Percentiles rank a stretch among this genome's conserved stretches.
These are phyloP conservation scores for Noctua janthe DNA, from an alignment of 2,888 invertebrate genomes.

Conservation along the genomic window DNA sequence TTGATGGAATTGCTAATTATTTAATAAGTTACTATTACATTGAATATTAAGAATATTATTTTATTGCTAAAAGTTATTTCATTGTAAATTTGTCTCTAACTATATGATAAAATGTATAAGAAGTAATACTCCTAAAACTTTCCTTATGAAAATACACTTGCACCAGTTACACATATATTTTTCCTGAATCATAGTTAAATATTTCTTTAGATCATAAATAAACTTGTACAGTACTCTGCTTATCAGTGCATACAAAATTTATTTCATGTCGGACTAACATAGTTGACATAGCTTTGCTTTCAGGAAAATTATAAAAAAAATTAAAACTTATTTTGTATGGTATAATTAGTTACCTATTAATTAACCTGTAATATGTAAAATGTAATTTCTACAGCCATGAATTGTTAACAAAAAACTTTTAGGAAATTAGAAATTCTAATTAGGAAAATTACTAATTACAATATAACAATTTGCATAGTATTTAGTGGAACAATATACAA, in stretches of 20 bases:
- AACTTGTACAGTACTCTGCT: conserved; percentile 17
- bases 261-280: conserved; percentile 6
- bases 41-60: no score
- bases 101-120: not conserved
- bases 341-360: not conserved
- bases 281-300: conserved; percentile 10
- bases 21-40: not conserved
- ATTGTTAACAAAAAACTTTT: not conserved
- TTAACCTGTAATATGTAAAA: conserved; percentile 1
- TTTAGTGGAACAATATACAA: no score
- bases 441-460: not conserved
- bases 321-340: not conserved
- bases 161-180: not conserved
- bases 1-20: not conserved
- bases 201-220: not conserved
- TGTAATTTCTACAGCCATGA: not conserved
- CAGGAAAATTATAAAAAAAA: conserved; percentile 22
- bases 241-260: conserved; percentile 49
- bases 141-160: no score
- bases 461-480: not conserved
- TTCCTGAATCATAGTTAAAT: not conserved
- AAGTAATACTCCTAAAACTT: conserved; percentile 6
- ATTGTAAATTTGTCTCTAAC: not conserved
- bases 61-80: not conserved
- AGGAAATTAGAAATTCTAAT: conserved; percentile 9